Evolutionary conservation across 1,140 invertebrate genomes (phyloP).

Genomic region (Arion vulgaris): DNA sequence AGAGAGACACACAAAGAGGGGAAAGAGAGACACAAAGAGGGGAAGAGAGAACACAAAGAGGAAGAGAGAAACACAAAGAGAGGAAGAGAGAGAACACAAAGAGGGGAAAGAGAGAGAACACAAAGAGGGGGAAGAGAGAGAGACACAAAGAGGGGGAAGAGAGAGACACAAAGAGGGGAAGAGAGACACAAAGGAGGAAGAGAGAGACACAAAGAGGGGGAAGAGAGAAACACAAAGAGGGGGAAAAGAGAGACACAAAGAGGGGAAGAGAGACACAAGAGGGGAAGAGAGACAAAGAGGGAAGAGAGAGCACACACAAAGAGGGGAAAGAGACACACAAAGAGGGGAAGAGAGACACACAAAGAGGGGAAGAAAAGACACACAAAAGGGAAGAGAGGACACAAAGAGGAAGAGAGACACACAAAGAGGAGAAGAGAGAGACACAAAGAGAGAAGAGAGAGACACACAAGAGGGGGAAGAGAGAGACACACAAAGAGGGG

Average conservation of each 20-base stretch:
- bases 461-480: slow-evolving; percentile 18
- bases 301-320: too few relatives aligned
- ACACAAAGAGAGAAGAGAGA: too few relatives aligned
- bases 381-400: too few relatives aligned
- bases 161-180: not conserved
- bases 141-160: too few relatives aligned
- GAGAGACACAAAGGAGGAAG: not conserved
- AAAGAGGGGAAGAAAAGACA: too few relatives aligned
- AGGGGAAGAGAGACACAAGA: not conserved
- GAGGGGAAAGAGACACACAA: slow-evolving; percentile 18
- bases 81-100: not conserved
- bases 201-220: not conserved
- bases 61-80: not conserved
- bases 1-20: too few relatives aligned
- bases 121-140: too few relatives aligned
- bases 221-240: too few relatives aligned
- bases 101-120: too few relatives aligned
- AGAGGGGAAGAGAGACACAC: not conserved
- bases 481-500: not conserved
- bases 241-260: not conserved
- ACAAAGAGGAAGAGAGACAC: too few relatives aligned
- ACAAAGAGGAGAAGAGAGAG: too few relatives aligned
- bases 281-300: slow-evolving; percentile 6
- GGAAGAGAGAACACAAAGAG: slow-evolving; percentile 2
- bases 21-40: too few relatives aligned